Evolutionary conservation across 2,888 invertebrate genomes (phyloP).

Genomic region (Melipona bicolor): DNA sequence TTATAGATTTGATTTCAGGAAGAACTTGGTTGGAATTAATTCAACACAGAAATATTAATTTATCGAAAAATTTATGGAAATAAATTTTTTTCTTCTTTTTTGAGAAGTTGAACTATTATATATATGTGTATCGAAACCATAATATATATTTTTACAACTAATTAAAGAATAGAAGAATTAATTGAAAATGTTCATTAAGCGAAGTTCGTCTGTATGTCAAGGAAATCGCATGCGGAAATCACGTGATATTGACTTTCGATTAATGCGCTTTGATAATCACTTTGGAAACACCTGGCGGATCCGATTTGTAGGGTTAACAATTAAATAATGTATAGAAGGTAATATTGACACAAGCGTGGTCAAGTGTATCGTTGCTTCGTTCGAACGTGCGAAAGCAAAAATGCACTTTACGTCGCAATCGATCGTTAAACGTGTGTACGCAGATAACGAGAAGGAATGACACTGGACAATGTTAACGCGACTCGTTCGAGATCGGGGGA

Average conservation of each 20-base stretch:
- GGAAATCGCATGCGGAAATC: slow-evolving; percentile 34
- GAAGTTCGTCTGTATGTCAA: slow-evolving; percentile 34
- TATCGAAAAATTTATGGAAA: not conserved
- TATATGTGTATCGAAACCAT: no score
- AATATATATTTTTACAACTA: not conserved
- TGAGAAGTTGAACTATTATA: not conserved
- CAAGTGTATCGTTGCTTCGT: slow-evolving; percentile 1
- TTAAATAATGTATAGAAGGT: slow-evolving; percentile 11
- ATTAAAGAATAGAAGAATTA: not conserved
- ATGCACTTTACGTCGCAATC: not conserved
- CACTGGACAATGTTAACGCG: not conserved
- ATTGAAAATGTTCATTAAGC: not conserved
- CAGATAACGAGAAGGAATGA: not conserved
- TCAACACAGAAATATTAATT: not conserved
- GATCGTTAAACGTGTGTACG: not conserved
- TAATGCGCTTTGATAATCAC: slow-evolving; percentile 63
- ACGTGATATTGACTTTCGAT: slow-evolving; percentile 53
- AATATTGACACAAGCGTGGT: not conserved
- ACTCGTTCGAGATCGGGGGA: slow-evolving; percentile 6
- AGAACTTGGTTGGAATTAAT: not conserved
- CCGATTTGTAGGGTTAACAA: slow-evolving; percentile 15
- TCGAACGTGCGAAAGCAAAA: not conserved
- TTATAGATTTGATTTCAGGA: slow-evolving; percentile 2
- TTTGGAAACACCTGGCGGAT: slow-evolving; percentile 39
- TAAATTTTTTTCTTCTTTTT: not conserved